Percentiles rank a stretch among this genome's conserved stretches.
Conservation (phyloP, 1,140 invertebrate genomes). For the Magallana angulata region DNA sequence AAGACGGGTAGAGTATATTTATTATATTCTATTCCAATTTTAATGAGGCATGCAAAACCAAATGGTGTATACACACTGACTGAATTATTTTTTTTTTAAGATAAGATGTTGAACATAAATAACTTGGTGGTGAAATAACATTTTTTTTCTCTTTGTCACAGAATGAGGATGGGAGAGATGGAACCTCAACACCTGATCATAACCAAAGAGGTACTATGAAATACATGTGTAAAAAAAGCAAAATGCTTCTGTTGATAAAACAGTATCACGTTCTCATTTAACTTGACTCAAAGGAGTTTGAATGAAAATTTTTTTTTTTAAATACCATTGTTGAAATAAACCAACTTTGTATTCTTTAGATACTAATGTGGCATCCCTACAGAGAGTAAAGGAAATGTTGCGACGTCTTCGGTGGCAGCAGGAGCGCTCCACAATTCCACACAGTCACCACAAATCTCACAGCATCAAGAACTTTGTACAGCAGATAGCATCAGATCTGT, state of each 20-base stretch:
- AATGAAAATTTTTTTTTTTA: no score
- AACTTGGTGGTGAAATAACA: no score
- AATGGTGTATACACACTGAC: no score
- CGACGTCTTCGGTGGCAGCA: conserved; percentile 73
- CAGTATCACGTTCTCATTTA: no score
- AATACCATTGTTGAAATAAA: no score
- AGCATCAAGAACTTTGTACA: conserved; percentile 47
- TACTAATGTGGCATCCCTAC: conserved; percentile 69
- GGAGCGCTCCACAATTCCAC: conserved; percentile 63
- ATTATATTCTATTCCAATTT: background rate
- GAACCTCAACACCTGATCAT: conserved; percentile 38
- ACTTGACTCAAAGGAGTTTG: no score
- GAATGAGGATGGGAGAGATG: conserved; percentile 33
- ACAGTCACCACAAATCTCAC: conserved; percentile 28
- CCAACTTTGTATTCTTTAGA: conserved; percentile 6
- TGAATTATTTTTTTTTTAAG: no score
- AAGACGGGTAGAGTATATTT: background rate
- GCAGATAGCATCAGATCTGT: conserved; percentile 60
- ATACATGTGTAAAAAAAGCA: no score
- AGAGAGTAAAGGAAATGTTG: conserved; percentile 76
- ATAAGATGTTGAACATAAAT: no score
- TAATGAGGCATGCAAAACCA: no score
- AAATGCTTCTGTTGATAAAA: no score
- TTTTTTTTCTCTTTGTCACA: background rate
- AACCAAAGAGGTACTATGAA: conserved; percentile 16